Evolutionary conservation across 1,140 invertebrate genomes (phyloP), one percentile per base, ranked within the genome.

Genomic region (Neodiprion lecontei): DNA sequence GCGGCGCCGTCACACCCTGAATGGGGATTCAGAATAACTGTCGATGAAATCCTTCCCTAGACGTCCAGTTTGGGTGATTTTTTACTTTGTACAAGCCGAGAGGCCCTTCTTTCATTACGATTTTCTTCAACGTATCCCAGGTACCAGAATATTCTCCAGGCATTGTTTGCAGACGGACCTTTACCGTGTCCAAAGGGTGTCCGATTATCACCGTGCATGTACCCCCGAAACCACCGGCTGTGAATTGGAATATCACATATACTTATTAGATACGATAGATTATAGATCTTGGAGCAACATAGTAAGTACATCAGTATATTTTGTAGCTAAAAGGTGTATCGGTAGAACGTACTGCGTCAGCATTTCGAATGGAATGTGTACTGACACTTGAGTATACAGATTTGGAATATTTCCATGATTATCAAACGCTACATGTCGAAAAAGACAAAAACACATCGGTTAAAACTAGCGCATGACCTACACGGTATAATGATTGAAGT

Each of bases 1-100:
- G 77, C 8, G 84, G 85, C 50, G 84, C 83, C 48, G 67, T 81
- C 81, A 86, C 84, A n/a, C 84, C 84, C 85, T 70, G 21, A 71
- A 74, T 72, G 17, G 47, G 21, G 14, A 69, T 49, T 8, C 53
- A 73, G 12, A 48, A 50, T 21, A 49, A 10, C 50, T 12, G 1
- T 66, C 50, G 17, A 8, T 69, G 7, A 17, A 9, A 50, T 1
- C 17, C 17, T 21, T 21, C 17, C 17, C 0, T n/a, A 69, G 23
- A n/a, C 47, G 40, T 70, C 50, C 17, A 48, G n/a, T 23, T 70
- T 70, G 2, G 61, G 17, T 21, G 17, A 71, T 7, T 21, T 72
- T 28, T 10, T 72, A 76, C 75, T 72, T 73, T 76, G 67, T 76
- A 76, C 50, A 76, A 48, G 66, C 75, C 75, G 8, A 48, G 40